A percentile compares a stretch with the other conserved stretches of the same genome.
Conservation (phyloP, 1,140 invertebrate species). For the Neodiprion pinetum region DNA sequence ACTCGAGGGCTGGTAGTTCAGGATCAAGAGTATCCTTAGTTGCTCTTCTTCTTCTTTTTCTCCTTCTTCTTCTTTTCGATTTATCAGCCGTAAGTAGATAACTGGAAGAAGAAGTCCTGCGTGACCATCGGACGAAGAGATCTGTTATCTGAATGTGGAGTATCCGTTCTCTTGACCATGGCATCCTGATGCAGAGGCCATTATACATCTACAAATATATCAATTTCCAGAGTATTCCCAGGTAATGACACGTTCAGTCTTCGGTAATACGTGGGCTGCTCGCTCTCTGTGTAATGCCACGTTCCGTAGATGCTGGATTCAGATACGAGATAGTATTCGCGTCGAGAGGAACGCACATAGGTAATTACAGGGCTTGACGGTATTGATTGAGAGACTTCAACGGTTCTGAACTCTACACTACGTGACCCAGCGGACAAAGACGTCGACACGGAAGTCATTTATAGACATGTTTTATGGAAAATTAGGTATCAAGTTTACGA, state of each 20-base stretch:
- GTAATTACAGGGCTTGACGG: neutral
- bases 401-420: neutral
- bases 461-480: too few relatives aligned
- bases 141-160: too few relatives aligned
- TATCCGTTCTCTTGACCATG: neutral
- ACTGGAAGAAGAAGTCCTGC: too few relatives aligned
- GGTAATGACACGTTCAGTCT: constrained; percentile 2
- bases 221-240: neutral
- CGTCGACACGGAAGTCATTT: too few relatives aligned
- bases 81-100: too few relatives aligned
- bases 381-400: constrained; percentile 3
- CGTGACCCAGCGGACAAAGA: neutral
- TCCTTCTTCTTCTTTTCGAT: too few relatives aligned
- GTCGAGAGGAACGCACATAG: neutral
- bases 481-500: too few relatives aligned
- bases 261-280: neutral
- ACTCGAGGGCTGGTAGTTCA: too few relatives aligned
- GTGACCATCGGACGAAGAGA: too few relatives aligned
- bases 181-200: neutral
- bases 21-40: too few relatives aligned
- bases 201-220: neutral
- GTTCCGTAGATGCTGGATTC: neutral
- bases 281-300: neutral
- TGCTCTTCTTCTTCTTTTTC: too few relatives aligned
- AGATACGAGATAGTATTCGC: neutral